Evolutionary conservation across 1,140 invertebrate genomes (phyloP).

Genomic region (Planococcus citri): DNA sequence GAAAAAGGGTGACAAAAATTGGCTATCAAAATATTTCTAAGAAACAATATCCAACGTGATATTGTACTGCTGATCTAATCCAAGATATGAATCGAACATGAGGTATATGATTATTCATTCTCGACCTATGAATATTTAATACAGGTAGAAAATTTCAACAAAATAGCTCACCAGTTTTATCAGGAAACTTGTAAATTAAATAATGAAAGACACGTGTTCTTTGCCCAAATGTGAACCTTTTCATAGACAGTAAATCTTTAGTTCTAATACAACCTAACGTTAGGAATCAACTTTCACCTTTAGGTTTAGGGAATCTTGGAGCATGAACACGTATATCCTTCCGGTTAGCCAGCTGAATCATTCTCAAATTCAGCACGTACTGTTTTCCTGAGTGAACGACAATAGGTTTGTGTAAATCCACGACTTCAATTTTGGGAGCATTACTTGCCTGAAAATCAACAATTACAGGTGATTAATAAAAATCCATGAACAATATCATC

Average conservation of each 20-base stretch:
- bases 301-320: conserved; percentile 78
- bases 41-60: conserved; percentile 41
- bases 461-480: background rate
- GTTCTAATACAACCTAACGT: conserved; percentile 60
- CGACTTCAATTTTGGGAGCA: too few relatives aligned
- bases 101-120: conserved; percentile 70
- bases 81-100: conserved; percentile 88
- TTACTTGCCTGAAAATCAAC: too few relatives aligned
- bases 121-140: too few relatives aligned
- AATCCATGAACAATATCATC: background rate
- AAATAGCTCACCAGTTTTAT: background rate
- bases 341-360: conserved; percentile 33
- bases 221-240: conserved; percentile 39
- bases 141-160: too few relatives aligned
- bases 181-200: background rate
- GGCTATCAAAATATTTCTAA: background rate
- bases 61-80: conserved; percentile 88
- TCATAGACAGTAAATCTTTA: conserved; percentile 74
- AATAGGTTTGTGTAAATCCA: conserved; percentile 32
- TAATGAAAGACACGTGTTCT: background rate
- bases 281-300: conserved; percentile 92
- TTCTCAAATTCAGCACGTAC: conserved; percentile 39
- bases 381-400: conserved; percentile 53
- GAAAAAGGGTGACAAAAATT: background rate
- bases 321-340: conserved; percentile 50